Conservation (phyloP, 2,888 invertebrate species). For the Volucella zonaria region DNA sequence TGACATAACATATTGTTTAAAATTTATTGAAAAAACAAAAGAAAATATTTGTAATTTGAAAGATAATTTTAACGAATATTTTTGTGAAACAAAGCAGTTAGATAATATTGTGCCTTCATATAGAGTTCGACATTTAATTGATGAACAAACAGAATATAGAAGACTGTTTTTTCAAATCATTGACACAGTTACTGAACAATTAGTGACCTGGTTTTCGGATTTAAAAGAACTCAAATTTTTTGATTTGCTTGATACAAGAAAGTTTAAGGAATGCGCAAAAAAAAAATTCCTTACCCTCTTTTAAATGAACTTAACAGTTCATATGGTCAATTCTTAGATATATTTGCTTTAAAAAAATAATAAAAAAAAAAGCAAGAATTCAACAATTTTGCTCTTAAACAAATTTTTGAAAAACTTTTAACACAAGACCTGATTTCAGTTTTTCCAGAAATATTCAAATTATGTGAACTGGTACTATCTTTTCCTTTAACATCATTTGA, state of each 20-base stretch:
- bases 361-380: constrained; percentile 34
- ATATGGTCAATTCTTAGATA: constrained; percentile 35
- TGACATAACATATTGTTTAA: no score
- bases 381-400: not conserved
- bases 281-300: constrained; percentile 18
- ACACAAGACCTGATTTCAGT: constrained; percentile 27
- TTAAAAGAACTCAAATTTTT: constrained; percentile 36
- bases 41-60: no score
- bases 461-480: not conserved
- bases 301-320: constrained; percentile 17
- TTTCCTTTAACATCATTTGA: constrained; percentile 27
- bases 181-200: not conserved
- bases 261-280: constrained; percentile 19
- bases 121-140: not conserved
- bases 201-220: constrained; percentile 20
- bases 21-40: no score
- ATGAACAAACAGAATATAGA: not conserved
- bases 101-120: no score
- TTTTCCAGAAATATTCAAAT: constrained; percentile 27
- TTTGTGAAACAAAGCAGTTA: no score
- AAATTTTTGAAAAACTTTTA: constrained; percentile 25
- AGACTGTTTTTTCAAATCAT: constrained; percentile 21
- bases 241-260: constrained; percentile 37
- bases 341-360: constrained; percentile 21
- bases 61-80: no score